Conservation (phyloP, 1,140 invertebrate genomes). For the Macrobrachium nipponense region DNA sequence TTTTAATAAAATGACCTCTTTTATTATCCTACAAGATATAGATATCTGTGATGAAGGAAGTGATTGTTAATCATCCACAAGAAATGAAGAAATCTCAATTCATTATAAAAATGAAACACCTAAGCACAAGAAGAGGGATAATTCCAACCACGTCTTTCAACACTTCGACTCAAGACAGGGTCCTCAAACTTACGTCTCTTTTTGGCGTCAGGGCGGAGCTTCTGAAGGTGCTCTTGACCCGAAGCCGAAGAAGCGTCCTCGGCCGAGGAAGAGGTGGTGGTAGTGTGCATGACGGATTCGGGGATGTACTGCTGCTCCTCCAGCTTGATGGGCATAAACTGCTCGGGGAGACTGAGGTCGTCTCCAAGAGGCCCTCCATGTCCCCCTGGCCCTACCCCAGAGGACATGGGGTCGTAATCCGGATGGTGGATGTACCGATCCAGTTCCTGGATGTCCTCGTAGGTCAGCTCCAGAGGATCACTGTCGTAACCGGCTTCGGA, state of each 20-base stretch:
- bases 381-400: neutral
- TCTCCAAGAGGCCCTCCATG: too few relatives aligned
- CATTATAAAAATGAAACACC: too few relatives aligned
- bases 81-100: too few relatives aligned
- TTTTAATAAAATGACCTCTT: too few relatives aligned
- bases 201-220: constrained; percentile 35
- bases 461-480: constrained; percentile 18
- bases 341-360: constrained; percentile 22
- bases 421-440: constrained; percentile 30
- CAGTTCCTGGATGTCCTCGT: constrained; percentile 39
- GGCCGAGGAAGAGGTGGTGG: too few relatives aligned
- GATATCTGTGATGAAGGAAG: too few relatives aligned
- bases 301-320: neutral
- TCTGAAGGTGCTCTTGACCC: constrained; percentile 32
- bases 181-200: constrained; percentile 30
- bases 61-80: too few relatives aligned
- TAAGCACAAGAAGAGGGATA: neutral
- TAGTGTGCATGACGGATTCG: neutral
- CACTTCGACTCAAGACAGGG: neutral
- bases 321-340: neutral
- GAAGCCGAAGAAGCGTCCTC: too few relatives aligned
- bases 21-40: too few relatives aligned
- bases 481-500: neutral
- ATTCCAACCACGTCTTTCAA: neutral
- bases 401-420: neutral